Percentiles rank a stretch among this genome's conserved stretches.
These are phyloP conservation scores for Saguinus midas DNA, from an alignment of 2,113 vertebrate species.

Conservation along the genomic window DNA sequence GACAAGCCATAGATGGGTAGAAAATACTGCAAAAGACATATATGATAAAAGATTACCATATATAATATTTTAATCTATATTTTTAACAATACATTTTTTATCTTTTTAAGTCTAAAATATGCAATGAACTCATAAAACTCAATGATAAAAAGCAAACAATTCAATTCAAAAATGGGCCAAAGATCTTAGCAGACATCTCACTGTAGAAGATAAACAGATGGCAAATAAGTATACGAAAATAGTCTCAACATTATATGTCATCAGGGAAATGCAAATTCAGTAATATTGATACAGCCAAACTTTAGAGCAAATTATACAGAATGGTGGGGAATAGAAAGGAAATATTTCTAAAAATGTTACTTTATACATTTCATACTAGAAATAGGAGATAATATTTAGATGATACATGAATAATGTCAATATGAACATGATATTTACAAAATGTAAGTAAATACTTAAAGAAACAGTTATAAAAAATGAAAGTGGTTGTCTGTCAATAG, in stretches of 20 bases:
- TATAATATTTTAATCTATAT: no score
- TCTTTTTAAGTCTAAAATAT: neutral
- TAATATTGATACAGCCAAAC: slow-evolving; percentile 31
- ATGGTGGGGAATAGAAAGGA: neutral
- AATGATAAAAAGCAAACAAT: neutral
- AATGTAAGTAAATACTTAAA: neutral
- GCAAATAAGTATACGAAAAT: neutral
- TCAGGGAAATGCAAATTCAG: neutral
- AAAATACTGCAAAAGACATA: neutral
- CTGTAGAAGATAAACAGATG: neutral
- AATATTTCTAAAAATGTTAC: neutral
- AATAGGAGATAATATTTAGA: neutral
- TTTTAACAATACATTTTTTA: no score
- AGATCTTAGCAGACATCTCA: neutral
- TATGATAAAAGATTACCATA: neutral
- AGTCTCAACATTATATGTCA: neutral
- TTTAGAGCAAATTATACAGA: slow-evolving; percentile 3
- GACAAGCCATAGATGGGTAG: neutral
- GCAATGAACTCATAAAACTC: neutral
- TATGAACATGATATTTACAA: neutral
- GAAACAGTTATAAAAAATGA: neutral
- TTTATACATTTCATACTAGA: neutral
- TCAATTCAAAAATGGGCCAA: neutral
- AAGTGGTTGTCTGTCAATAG: neutral
- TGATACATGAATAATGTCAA: neutral